Base-by-base conservation (phyloP, 2,888 invertebrate species). In the Leptinotarsa tumamoca region DNA sequence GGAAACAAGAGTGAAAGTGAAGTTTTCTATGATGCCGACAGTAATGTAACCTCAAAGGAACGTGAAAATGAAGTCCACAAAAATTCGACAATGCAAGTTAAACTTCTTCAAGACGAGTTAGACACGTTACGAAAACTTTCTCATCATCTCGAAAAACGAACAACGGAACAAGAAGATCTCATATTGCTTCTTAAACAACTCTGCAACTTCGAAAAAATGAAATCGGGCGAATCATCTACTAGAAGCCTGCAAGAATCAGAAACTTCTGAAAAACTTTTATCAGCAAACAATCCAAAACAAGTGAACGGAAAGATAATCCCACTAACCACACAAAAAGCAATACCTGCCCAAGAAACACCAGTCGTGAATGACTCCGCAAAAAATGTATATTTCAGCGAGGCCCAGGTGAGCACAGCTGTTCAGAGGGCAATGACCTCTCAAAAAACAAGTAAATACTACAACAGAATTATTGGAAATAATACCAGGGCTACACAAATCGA, bases 151-250 rank as follows among this genome's bases (percentile, higher is more conserved):
- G 49, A 49, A 43, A 50, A 67, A 23, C 67, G 27, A 18, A 67
- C 50, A 43, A 18, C 13, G 27, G 67, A 67, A 50, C 67, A 67
- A 51, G 4, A 43, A 51, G 43, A 67, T 67, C 14, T 67, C 4
- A 67, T 67, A 67, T 67, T 67, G 33, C 50, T 67, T 4, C 51
- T 27, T 50, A 50, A 67, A 43, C 67, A 67, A 67, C 21, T 67
- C 49, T 10, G 21, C 50, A 49, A 67, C 18, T 43, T 67, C 67
- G 67, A 67, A 4, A 21, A 67, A 21, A 49, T 49, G 51, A 43
- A 67, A 14, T n/a, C 33, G 14, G n/a, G 21, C 21, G 67, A 67
- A 43, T 18, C 50, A 67, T 50, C 21, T 21, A 43, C 50, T 43
- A n/a, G 50, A 43, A 50, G 23, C 21, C 58, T 18, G 58, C 23